These are phyloP conservation scores for Stigmatopora argus DNA, from an alignment of 2,113 vertebrate genomes.

Conservation along the genomic window DNA sequence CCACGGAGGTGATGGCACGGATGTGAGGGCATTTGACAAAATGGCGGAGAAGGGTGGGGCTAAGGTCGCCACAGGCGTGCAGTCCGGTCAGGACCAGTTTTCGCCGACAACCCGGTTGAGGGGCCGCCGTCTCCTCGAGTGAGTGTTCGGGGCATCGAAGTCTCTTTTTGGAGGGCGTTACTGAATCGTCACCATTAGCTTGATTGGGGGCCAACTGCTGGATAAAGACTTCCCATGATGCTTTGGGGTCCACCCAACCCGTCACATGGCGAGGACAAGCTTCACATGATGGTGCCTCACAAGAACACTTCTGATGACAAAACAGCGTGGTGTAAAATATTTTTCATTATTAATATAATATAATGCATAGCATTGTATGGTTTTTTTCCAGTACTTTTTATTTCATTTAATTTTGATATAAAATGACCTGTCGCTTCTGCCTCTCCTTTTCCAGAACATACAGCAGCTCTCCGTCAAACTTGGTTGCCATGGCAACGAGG, in stretches of 20 bases:
- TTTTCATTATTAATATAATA: no score
- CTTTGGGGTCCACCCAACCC: slow-evolving; percentile 74
- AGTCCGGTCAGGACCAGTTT: slow-evolving; percentile 81
- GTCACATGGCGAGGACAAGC: slow-evolving; percentile 68
- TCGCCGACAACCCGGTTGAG: not conserved
- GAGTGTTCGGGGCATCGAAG: slow-evolving; percentile 22
- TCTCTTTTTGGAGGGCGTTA: slow-evolving; percentile 47
- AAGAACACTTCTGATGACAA: slow-evolving; percentile 32
- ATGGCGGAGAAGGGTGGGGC: slow-evolving; percentile 80
- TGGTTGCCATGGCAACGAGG: slow-evolving; percentile 71
- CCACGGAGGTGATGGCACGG: slow-evolving; percentile 77
- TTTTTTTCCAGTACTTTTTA: no score
- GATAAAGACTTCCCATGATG: slow-evolving; percentile 74
- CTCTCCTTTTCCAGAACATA: slow-evolving; percentile 66
- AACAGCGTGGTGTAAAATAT: slow-evolving; percentile 4
- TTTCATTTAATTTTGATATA: not conserved
- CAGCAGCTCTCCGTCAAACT: slow-evolving; percentile 76
- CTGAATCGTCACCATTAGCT: not conserved
- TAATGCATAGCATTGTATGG: no score
- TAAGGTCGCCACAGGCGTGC: slow-evolving; percentile 89
- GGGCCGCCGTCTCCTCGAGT: not conserved
- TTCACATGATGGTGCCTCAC: slow-evolving; percentile 17
- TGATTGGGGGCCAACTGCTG: slow-evolving; percentile 52
- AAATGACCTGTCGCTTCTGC: slow-evolving; percentile 51
- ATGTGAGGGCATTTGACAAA: slow-evolving; percentile 75